These are phyloP conservation scores for Rotaria socialis DNA, from an alignment of 2,888 invertebrate genomes.

Conservation along the genomic window DNA sequence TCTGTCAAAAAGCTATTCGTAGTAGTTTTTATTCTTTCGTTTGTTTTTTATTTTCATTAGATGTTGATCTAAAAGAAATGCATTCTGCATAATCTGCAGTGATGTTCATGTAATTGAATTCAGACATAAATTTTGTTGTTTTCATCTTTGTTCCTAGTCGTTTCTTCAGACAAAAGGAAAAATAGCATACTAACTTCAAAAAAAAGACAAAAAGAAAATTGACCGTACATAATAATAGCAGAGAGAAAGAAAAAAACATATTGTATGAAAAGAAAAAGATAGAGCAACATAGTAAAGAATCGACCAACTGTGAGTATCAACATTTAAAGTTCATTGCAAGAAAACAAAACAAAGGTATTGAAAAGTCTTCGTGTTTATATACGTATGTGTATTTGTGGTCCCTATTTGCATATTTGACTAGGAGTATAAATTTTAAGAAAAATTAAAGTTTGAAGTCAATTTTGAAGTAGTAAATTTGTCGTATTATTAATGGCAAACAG, in stretches of 20 bases:
- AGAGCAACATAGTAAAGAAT: not conserved
- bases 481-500: conserved; percentile 32
- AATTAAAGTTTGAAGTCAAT: not conserved
- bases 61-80: no score
- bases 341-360: not conserved
- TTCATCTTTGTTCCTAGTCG: not conserved
- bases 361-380: not conserved
- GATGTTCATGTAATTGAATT: no score
- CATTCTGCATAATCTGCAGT: no score
- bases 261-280: not conserved
- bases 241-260: not conserved
- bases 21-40: no score
- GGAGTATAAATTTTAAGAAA: not conserved
- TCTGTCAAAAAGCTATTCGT: no score
- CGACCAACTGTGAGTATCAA: not conserved
- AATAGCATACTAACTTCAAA: not conserved
- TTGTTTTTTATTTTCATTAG: no score
- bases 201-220: not conserved
- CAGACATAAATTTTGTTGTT: no score
- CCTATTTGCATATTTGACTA: not conserved
- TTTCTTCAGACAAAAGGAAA: not conserved
- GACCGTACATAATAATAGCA: conserved; percentile 3
- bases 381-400: not conserved
- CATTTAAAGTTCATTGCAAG: conserved; percentile 19
- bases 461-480: conserved; percentile 16